phyloP scores from a whole-genome alignment of 2,797 vertebrate species.

The Apodemus agrarius region DNA sequence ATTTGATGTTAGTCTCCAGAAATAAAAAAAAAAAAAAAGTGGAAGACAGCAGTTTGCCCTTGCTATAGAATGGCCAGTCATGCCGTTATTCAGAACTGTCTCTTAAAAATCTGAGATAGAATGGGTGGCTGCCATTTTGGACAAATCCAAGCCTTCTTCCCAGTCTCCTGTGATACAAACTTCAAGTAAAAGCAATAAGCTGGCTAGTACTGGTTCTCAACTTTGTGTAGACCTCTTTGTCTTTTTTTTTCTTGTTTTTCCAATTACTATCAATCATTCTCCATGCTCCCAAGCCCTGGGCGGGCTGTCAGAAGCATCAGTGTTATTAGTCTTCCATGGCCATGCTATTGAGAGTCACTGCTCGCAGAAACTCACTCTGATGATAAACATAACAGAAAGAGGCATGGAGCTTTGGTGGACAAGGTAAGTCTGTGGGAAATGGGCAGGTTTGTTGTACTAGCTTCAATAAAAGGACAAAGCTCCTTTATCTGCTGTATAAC shows the following conservation, averaged over 20 bases:
- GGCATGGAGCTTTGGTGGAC: slow-evolving; percentile 57
- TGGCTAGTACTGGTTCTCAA: slow-evolving; percentile 50
- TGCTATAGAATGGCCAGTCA: not conserved
- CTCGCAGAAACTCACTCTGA: slow-evolving; percentile 70
- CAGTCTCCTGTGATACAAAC: slow-evolving; percentile 46
- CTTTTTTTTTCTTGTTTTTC: slow-evolving; percentile 62
- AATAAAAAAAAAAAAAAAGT: slow-evolving; percentile 28
- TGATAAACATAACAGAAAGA: slow-evolving; percentile 71
- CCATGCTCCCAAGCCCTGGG: slow-evolving; percentile 44
- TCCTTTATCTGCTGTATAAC: slow-evolving; percentile 73
- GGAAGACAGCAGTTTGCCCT: not conserved
- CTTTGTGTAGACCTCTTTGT: slow-evolving; percentile 21
- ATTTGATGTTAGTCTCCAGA: not conserved
- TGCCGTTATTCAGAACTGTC: not conserved
- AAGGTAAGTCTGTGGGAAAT: slow-evolving; percentile 65
- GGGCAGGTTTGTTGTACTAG: slow-evolving; percentile 68
- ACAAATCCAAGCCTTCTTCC: not conserved
- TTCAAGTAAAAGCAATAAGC: slow-evolving; percentile 34
- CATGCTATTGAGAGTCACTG: slow-evolving; percentile 72
- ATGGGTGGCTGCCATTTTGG: not conserved
- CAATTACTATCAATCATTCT: slow-evolving; percentile 66
- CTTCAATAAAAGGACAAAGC: slow-evolving; percentile 83
- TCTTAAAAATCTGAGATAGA: not conserved
- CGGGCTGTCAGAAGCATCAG: slow-evolving; percentile 59
- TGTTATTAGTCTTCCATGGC: slow-evolving; percentile 73